Evolutionary conservation across 2,888 invertebrate species (phyloP).

Genomic region (Fragum fragum): DNA sequence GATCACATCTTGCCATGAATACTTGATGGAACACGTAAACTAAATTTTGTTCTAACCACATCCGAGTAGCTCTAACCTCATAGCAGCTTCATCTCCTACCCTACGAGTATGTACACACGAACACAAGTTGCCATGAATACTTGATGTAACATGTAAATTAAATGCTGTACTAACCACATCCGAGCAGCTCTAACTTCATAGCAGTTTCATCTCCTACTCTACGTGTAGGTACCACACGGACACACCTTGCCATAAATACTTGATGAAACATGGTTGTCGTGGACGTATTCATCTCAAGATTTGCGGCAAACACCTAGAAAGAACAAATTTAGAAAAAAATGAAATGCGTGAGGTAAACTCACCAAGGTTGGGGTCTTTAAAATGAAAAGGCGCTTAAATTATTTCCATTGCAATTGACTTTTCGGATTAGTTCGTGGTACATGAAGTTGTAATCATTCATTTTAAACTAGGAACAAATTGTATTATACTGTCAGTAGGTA

Average conservation of each 20-base stretch:
- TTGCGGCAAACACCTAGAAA: constrained; percentile 83
- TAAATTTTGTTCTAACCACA: constrained; percentile 84
- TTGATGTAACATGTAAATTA: constrained; percentile 81
- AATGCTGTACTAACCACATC: constrained; percentile 81
- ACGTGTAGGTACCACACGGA: constrained; percentile 81
- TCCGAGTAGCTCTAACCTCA: constrained; percentile 85
- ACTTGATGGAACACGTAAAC: no score
- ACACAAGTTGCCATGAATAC: constrained; percentile 82
- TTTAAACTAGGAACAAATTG: no score
- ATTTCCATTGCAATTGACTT: no score
- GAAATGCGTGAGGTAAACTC: not conserved
- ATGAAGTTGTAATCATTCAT: no score
- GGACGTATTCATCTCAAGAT: constrained; percentile 77
- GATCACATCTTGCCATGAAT: constrained; percentile 82
- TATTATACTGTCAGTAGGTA: no score
- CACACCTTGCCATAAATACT: constrained; percentile 80
- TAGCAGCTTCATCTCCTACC: constrained; percentile 77
- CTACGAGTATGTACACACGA: constrained; percentile 80
- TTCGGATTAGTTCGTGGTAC: no score
- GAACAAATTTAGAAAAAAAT: not conserved
- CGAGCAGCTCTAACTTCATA: constrained; percentile 84
- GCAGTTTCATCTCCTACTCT: constrained; percentile 79
- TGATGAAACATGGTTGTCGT: constrained; percentile 82
- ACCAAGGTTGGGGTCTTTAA: no score
- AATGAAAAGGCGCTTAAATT: no score